Evolutionary conservation across 2,888 invertebrate genomes (phyloP).

Genomic region (Barypeithes pellucidus): DNA sequence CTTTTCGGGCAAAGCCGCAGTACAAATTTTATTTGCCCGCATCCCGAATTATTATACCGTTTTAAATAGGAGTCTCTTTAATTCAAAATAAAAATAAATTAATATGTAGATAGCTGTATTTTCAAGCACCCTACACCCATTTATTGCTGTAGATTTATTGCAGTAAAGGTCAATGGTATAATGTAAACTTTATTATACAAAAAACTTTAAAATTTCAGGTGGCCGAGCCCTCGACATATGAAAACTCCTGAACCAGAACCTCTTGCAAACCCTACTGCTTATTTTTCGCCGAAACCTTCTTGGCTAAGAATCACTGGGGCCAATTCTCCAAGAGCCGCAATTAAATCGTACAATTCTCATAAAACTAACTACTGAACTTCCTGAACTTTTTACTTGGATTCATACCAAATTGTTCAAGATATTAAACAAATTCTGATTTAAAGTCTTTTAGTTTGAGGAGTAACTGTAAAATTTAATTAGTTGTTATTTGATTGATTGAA

Average conservation of each 20-base stretch:
- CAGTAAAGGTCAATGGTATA: no score
- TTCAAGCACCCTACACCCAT: no score
- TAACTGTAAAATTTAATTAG: no score
- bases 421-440: neutral
- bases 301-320: conserved; percentile 77
- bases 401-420: conserved; percentile 27
- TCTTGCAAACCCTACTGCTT: conserved; percentile 48
- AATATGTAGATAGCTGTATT: no score
- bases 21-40: no score
- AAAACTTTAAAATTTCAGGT: conserved; percentile 37
- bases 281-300: conserved; percentile 62
- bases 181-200: no score
- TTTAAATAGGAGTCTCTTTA: no score
- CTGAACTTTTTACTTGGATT: conserved; percentile 7
- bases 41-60: no score
- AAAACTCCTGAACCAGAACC: conserved; percentile 18
- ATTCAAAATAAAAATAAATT: no score
- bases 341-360: conserved; percentile 29
- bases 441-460: neutral
- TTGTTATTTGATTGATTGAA: no score
- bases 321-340: conserved; percentile 72
- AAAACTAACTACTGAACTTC: conserved; percentile 19
- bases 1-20: no score
- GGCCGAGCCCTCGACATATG: conserved; percentile 40
- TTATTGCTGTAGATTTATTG: no score